Percentiles rank a stretch among this genome's conserved stretches.
These are phyloP conservation scores for Eubasilissa splendida DNA, from an alignment of 2,888 invertebrate genomes.

Conservation along the genomic window DNA sequence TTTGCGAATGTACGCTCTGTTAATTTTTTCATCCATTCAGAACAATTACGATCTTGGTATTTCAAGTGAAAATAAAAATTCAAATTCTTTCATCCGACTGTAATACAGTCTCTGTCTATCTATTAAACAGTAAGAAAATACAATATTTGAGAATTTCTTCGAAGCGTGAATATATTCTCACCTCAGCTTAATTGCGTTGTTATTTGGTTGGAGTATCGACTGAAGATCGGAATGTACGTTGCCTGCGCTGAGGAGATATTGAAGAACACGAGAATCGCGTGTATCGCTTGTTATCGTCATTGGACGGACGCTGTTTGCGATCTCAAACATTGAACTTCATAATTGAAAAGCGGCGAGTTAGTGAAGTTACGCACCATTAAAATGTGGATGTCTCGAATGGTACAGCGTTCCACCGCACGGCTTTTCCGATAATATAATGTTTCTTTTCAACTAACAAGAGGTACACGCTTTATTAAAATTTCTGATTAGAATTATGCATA, in stretches of 20 bases:
- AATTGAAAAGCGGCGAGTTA: constrained; percentile 19
- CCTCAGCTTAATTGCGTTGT: too few relatives aligned
- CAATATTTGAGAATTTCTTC: too few relatives aligned
- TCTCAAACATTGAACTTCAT: constrained; percentile 13
- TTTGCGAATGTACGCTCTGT: too few relatives aligned
- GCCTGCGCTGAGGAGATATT: neutral
- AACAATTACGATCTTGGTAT: too few relatives aligned
- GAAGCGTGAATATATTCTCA: too few relatives aligned
- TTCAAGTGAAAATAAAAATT: too few relatives aligned
- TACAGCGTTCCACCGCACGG: constrained; percentile 28
- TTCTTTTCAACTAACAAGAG: constrained; percentile 23
- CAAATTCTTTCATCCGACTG: too few relatives aligned
- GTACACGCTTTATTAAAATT: constrained; percentile 10
- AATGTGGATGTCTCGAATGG: constrained; percentile 12
- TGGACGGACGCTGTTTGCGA: neutral
- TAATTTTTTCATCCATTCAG: too few relatives aligned
- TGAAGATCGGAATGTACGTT: too few relatives aligned
- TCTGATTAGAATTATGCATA: constrained; percentile 25
- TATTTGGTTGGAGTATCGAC: too few relatives aligned
- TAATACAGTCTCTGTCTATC: too few relatives aligned
- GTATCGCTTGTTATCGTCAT: neutral
- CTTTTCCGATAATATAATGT: neutral
- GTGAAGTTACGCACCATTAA: neutral
- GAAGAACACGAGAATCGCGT: constrained; percentile 16
- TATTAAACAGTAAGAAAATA: too few relatives aligned